These are phyloP conservation scores for Acrocephalus kingi DNA, from an alignment of 2,113 vertebrate genomes.

Conservation along the genomic window DNA sequence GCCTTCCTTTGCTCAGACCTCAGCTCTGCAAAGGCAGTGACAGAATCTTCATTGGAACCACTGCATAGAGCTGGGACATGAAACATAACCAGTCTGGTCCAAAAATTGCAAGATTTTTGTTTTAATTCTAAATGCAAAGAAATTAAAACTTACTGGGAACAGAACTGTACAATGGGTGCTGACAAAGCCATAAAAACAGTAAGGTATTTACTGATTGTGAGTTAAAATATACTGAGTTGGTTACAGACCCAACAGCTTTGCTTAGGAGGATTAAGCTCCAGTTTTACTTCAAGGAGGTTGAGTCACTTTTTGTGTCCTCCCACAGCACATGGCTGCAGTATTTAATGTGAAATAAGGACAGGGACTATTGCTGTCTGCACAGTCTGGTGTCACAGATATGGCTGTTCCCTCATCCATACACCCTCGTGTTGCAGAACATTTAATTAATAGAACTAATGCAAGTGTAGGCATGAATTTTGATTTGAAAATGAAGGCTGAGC, in stretches of 20 bases:
- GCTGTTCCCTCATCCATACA: neutral
- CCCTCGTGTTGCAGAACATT: neutral
- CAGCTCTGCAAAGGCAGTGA: neutral
- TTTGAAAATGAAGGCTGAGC: neutral
- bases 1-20: neutral
- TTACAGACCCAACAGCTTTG: neutral
- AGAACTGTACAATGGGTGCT: neutral
- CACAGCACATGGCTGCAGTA: neutral
- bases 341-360: neutral
- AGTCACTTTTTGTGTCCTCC: neutral
- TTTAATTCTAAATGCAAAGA: neutral
- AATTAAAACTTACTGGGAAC: neutral
- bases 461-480: neutral
- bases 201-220: neutral
- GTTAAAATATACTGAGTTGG: neutral
- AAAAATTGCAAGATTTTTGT: neutral
- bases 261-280: neutral
- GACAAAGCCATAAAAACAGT: neutral
- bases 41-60: neutral
- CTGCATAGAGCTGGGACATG: neutral
- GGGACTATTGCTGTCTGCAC: neutral
- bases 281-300: neutral
- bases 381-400: neutral
- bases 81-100: neutral
- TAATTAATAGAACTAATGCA: neutral